Evolutionary conservation across 2,113 vertebrate species (phyloP), one percentile per base, ranked within the genome.

Genomic region (Leptocoma aspasia): DNA sequence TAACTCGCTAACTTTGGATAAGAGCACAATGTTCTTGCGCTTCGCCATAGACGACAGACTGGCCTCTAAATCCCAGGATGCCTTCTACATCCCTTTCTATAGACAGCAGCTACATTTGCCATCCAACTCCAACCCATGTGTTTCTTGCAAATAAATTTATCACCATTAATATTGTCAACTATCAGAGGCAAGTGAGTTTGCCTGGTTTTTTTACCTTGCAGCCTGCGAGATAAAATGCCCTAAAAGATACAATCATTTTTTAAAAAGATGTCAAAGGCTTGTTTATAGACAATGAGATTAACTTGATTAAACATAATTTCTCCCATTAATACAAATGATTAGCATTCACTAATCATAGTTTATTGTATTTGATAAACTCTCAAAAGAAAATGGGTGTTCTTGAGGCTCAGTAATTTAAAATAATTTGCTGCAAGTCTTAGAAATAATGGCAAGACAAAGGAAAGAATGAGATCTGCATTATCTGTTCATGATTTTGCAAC

Each of bases 221-320:
- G 56, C 5, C 21, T 63, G 84, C 66, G n/a, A 45, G 31, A 77
- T 19, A 69, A 85, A 88, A 70, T 49, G 15, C 18, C 28, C 14
- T n/a, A 45, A 88, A 80, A 70, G 63, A 75, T 60, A 50, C 10
- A 75, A 59, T 56, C 6, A 6, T 75, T 85, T 81, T 65, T 75
- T 35, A 69, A 82, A 96, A 87, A 53, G 5, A 72, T 91, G 63
- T 89, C 56, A 90, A 86, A 91, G 11, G 50, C 23, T 39, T 95
- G 72, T 92, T 96, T 94, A 63, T 69, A 97, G 70, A 52, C 44
- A 89, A 88, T 81, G 41, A 90, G 45, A 87, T 92, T 69, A 71
- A 78, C 50, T 57, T 91, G 49, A 89, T 90, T 88, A 78, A 91
- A 86, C 53, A 77, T 56, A 4, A 84, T 3, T 85, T 95, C 47